phyloP scores from a whole-genome alignment of 2,113 vertebrate genomes.

The Gasterosteus nipponicus region DNA sequence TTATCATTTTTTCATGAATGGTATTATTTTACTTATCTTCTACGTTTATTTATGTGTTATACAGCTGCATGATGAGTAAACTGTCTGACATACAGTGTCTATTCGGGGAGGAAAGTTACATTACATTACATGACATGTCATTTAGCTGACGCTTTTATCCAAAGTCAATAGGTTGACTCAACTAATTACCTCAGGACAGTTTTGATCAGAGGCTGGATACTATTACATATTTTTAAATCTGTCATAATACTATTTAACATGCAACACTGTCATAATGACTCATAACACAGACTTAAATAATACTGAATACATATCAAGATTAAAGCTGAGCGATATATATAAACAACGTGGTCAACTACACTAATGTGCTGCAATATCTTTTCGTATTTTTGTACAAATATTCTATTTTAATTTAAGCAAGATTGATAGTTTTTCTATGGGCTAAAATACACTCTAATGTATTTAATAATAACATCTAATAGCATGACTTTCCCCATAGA shows the following conservation, averaged over 20 bases:
- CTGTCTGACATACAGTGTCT: constrained; percentile 39
- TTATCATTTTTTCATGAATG: too few species aligned
- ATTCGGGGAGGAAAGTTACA: constrained; percentile 56
- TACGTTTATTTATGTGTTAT: background rate
- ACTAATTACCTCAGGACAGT: constrained; percentile 12
- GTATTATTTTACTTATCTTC: background rate
- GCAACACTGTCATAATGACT: background rate
- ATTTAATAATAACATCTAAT: background rate
- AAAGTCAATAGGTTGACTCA: background rate
- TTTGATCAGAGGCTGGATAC: constrained; percentile 23
- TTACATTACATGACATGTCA: too few species aligned
- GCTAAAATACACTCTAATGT: background rate
- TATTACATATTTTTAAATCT: constrained; percentile 1
- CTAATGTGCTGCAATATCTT: background rate
- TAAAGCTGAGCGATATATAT: background rate
- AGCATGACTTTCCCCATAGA: background rate
- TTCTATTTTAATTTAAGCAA: background rate
- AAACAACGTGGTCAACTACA: background rate
- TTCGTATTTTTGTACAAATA: background rate
- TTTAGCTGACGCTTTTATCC: too few species aligned
- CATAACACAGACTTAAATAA: background rate
- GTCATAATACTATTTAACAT: constrained; percentile 25
- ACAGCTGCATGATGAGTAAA: constrained; percentile 69
- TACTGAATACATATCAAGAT: background rate
- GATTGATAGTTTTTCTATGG: background rate